Evolutionary conservation across 2,888 invertebrate species (phyloP).

Genomic region (Sepiola atlantica): DNA sequence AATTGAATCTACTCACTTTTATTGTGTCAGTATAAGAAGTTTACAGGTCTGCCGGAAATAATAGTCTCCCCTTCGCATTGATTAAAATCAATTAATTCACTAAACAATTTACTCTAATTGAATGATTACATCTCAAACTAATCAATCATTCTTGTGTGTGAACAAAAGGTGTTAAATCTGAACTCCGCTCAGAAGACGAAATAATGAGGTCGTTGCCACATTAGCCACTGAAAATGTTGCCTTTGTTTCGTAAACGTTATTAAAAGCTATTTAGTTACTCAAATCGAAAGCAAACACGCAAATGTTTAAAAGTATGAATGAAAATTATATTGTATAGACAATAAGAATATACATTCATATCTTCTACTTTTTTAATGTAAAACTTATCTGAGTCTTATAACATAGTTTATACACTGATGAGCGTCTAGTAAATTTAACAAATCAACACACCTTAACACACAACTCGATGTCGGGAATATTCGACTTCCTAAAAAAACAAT

Average conservation of each 20-base stretch:
- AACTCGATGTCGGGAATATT: too few relatives aligned
- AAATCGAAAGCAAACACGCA: too few relatives aligned
- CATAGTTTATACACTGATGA: too few relatives aligned
- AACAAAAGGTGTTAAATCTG: background rate
- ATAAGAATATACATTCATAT: too few relatives aligned
- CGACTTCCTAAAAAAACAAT: too few relatives aligned
- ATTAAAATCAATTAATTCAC: constrained; percentile 13
- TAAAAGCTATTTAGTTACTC: too few relatives aligned
- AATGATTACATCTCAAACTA: background rate
- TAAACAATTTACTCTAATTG: constrained; percentile 32
- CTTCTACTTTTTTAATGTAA: too few relatives aligned
- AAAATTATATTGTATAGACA: too few relatives aligned
- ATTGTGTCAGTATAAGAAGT: background rate
- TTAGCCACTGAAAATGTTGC: background rate
- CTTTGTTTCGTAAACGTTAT: background rate
- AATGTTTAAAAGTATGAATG: too few relatives aligned
- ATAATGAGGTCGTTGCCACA: background rate
- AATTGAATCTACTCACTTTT: constrained; percentile 12
- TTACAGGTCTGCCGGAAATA: background rate
- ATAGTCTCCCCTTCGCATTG: background rate
- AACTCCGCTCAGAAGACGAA: background rate
- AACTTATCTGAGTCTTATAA: too few relatives aligned
- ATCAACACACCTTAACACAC: too few relatives aligned
- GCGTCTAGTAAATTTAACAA: too few relatives aligned
- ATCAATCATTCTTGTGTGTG: background rate